Conservation (phyloP, 2,797 vertebrate species). For the Eulemur mongoz region DNA sequence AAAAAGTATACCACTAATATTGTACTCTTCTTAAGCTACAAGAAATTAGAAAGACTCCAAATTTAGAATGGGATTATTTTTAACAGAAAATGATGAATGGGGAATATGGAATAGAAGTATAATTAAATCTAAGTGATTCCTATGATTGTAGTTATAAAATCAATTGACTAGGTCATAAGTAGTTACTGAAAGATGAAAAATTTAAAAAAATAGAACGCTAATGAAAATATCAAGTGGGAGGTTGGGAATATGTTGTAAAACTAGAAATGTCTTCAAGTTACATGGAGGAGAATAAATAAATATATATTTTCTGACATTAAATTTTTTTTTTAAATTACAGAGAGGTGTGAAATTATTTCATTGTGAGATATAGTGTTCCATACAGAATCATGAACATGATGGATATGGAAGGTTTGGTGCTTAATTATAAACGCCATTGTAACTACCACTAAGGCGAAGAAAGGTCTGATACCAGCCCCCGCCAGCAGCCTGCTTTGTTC, state of each 20-base stretch:
- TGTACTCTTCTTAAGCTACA: neutral
- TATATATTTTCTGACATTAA: neutral
- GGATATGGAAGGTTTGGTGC: fast-evolving
- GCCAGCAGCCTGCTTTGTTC: neutral
- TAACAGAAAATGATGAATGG: neutral
- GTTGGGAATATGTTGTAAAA: neutral
- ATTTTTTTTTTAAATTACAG: neutral
- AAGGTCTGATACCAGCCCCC: too few relatives aligned
- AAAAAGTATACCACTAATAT: neutral
- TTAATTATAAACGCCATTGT: neutral
- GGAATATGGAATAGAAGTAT: neutral
- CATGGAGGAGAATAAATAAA: neutral
- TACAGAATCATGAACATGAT: neutral
- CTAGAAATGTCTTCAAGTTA: neutral
- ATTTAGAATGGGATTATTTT: neutral
- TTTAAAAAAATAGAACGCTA: neutral
- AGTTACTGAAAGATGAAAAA: neutral
- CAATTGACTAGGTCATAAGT: neutral
- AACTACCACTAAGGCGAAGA: neutral
- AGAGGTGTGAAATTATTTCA: neutral
- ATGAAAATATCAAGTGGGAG: neutral
- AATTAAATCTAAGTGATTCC: neutral
- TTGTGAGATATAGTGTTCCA: neutral
- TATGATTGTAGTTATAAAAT: neutral
- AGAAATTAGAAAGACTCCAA: neutral